Conservation (phyloP, 1,140 invertebrate species). For the Lucilia cuprina region DNA sequence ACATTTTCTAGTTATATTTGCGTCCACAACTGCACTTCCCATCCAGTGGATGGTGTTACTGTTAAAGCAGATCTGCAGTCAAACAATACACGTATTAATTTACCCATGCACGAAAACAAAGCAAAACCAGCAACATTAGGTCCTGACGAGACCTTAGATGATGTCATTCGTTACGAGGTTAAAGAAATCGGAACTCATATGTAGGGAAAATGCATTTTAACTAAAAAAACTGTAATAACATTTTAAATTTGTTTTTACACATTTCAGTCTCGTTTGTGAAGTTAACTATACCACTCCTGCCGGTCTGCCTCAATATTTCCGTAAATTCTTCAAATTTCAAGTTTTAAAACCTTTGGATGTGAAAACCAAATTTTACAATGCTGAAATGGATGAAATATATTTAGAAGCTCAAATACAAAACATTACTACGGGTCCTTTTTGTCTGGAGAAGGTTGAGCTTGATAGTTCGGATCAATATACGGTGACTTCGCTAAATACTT, state of each 20-base stretch:
- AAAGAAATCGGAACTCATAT: constrained; percentile 98
- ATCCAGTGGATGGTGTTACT: constrained; percentile 80
- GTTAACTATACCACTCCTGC: constrained; percentile 84
- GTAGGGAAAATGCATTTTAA: constrained; percentile 65
- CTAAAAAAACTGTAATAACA: constrained; percentile 24
- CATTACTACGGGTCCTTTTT: constrained; percentile 55
- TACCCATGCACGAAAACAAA: constrained; percentile 71
- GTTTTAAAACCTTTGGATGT: constrained; percentile 97
- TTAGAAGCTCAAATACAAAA: constrained; percentile 83
- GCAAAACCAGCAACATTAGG: constrained; percentile 72
- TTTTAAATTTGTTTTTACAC: constrained; percentile 39
- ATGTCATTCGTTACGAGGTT: constrained; percentile 97
- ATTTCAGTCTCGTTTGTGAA: constrained; percentile 90
- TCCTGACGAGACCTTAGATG: constrained; percentile 88
- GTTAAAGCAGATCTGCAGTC: constrained; percentile 94
- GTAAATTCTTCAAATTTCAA: constrained; percentile 98
- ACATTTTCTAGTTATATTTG: constrained; percentile 98
- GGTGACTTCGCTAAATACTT: constrained; percentile 72
- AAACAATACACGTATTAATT: constrained; percentile 81
- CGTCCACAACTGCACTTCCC: constrained; percentile 92
- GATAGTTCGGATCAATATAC: constrained; percentile 90
- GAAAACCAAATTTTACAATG: constrained; percentile 98
- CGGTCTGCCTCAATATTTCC: constrained; percentile 78
- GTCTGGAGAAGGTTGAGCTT: constrained; percentile 66
- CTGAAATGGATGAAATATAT: constrained; percentile 96